phyloP scores from a whole-genome alignment of 2,888 invertebrate genomes.

The Agrilus mali region DNA sequence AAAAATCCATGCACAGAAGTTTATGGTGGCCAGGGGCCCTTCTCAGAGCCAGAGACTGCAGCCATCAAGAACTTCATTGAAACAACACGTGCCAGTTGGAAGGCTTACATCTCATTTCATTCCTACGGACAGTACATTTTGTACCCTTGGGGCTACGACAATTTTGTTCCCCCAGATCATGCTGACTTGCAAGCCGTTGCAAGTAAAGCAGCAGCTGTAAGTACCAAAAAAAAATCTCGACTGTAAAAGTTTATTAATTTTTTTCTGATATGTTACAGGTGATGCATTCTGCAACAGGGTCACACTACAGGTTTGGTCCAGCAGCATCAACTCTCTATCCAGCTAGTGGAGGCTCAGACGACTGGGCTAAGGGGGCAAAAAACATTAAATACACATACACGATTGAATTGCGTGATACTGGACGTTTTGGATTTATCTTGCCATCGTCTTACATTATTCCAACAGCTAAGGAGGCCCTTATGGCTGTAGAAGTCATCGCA shows the following conservation, averaged over 20 bases:
- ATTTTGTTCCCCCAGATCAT: conserved; percentile 55
- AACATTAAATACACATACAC: conserved; percentile 82
- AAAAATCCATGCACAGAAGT: conserved; percentile 72
- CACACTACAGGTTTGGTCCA: conserved; percentile 60
- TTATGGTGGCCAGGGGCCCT: conserved; percentile 63
- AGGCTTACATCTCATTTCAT: conserved; percentile 67
- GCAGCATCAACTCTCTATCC: conserved; percentile 69
- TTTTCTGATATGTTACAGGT: conserved; percentile 34
- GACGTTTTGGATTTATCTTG: conserved; percentile 74
- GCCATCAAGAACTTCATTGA: conserved; percentile 46
- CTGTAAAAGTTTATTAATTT: no score
- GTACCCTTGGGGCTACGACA: conserved; percentile 79
- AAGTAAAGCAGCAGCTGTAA: conserved; percentile 52
- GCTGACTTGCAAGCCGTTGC: conserved; percentile 58
- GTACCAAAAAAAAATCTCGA: conserved; percentile 10
- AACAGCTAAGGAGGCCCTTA: conserved; percentile 63
- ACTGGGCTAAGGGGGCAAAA: conserved; percentile 80
- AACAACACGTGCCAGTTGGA: conserved; percentile 39
- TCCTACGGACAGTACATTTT: conserved; percentile 78
- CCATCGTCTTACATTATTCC: conserved; percentile 65
- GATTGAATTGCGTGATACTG: conserved; percentile 76
- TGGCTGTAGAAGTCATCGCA: conserved; percentile 54
- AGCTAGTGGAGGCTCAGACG: conserved; percentile 72
- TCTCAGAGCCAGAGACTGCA: conserved; percentile 77
- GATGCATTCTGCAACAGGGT: conserved; percentile 46